A percentile compares a stretch with the other conserved stretches of the same genome.
Evolutionary conservation across 1,140 invertebrate species (phyloP).

Genomic region (Zaprionus capensis): DNA sequence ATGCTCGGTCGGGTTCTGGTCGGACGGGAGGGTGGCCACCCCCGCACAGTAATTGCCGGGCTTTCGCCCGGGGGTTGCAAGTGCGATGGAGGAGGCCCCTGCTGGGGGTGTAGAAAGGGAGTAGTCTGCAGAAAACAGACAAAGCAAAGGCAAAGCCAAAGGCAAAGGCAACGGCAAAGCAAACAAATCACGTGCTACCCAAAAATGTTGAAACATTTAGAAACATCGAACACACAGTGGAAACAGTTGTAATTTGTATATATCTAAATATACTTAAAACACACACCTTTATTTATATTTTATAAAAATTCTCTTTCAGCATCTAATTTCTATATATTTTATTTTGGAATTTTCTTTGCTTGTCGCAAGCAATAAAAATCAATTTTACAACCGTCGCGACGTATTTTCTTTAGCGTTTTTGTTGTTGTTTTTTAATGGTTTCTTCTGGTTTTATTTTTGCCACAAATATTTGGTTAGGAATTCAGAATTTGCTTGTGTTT

Average conservation of each 20-base stretch:
- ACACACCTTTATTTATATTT: slow-evolving; percentile 43
- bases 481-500: background rate
- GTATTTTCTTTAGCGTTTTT: slow-evolving; percentile 50
- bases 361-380: slow-evolving; percentile 72
- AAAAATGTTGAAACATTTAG: slow-evolving; percentile 44
- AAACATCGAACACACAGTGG: slow-evolving; percentile 9
- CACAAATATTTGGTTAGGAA: slow-evolving; percentile 20
- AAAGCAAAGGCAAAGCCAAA: slow-evolving; percentile 27
- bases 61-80: slow-evolving; percentile 54
- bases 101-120: slow-evolving; percentile 7
- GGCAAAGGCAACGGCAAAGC: slow-evolving; percentile 57
- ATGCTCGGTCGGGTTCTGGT: slow-evolving; percentile 1
- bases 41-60: slow-evolving; percentile 58
- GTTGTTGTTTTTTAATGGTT: slow-evolving; percentile 56
- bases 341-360: slow-evolving; percentile 49
- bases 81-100: slow-evolving; percentile 27
- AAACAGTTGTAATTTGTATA: slow-evolving; percentile 11
- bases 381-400: slow-evolving; percentile 71
- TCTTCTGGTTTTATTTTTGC: slow-evolving; percentile 35
- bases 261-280: slow-evolving; percentile 7
- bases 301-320: slow-evolving; percentile 14
- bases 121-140: slow-evolving; percentile 39
- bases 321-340: slow-evolving; percentile 21
- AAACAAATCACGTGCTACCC: slow-evolving; percentile 68
- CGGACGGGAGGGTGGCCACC: slow-evolving; percentile 19